These are phyloP conservation scores for Diuraphis noxia DNA, from an alignment of 1,140 invertebrate genomes.

Conservation along the genomic window DNA sequence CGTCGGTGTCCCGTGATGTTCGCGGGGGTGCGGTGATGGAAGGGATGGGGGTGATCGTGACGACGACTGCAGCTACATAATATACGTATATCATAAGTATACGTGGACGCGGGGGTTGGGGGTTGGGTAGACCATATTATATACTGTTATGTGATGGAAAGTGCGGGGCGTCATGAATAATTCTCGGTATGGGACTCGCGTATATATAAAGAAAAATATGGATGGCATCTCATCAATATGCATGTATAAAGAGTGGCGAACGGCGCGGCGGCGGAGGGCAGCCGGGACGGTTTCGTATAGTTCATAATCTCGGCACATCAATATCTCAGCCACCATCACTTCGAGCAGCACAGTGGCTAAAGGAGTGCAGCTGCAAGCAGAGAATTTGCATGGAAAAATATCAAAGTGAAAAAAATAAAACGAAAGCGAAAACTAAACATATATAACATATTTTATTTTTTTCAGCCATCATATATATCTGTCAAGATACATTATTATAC, in stretches of 20 bases:
- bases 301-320: constrained; percentile 51
- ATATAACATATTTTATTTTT: not conserved
- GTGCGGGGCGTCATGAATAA: constrained; percentile 40
- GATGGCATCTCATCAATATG: constrained; percentile 53
- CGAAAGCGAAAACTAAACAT: not conserved
- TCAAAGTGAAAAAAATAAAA: constrained; percentile 33
- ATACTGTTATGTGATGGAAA: not conserved
- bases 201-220: constrained; percentile 51
- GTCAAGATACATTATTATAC: no score
- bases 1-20: not conserved
- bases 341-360: not conserved
- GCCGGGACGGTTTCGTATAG: constrained; percentile 31
- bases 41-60: not conserved
- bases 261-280: not conserved
- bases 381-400: constrained; percentile 29
- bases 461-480: not conserved
- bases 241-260: constrained; percentile 24
- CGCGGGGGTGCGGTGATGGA: not conserved
- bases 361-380: not conserved
- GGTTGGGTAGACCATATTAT: not conserved
- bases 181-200: constrained; percentile 34
- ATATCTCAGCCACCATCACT: constrained; percentile 1
- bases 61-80: not conserved
- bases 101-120: not conserved
- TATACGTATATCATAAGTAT: not conserved